Evolutionary conservation across 2,113 vertebrate genomes (phyloP), one percentile per base, ranked within the genome.

Genomic region (Casuarius casuarius): DNA sequence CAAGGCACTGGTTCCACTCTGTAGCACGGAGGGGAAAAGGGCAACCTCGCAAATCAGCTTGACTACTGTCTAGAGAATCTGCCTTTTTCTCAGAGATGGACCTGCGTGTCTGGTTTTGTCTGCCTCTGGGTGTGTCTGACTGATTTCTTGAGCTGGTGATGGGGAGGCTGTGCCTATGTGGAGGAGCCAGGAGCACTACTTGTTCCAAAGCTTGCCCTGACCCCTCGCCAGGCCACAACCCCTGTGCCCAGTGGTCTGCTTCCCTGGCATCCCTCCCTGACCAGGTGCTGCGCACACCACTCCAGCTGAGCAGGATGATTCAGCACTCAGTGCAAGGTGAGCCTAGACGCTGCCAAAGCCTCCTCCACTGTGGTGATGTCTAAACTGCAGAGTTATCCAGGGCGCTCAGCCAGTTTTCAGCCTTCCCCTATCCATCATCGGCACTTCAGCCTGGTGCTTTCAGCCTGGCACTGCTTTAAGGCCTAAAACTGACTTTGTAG

Each of bases 271-370:
- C 54, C 25, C 44, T 58, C 22, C 59, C 73, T 48, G 70, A 59
- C 40, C 87, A 78, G 81, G 65, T 91, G 77, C 87, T 70, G 80
- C 61, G 73, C 29, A 46, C 19, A 48, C 46, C 46, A 18, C 40
- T 29, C 66, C 66, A 80, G 63, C 80, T n/a, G 42, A 74, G 91
- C 42, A 75, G 77, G 23, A 95, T 95, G 95, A 95, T 81, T 95
- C 96, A 94, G 94, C 51, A 3, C 54, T 73, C 0, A 0, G 15
- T 49, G 38, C 61, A 88, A 90, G 54, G 58, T 76, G 92, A 84
- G 83, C 0, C 0, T 12, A 62, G 72, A 68, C 26, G 51, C 89
- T 96, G 93, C 87, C 93, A 91, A 92, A 75, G 61, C 29, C 65
- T 89, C 26, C 59, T 76, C 73, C 28, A 42, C 54, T 3, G 9